These are phyloP conservation scores for Lontra canadensis DNA, from an alignment of 2,113 vertebrate species.

Conservation along the genomic window DNA sequence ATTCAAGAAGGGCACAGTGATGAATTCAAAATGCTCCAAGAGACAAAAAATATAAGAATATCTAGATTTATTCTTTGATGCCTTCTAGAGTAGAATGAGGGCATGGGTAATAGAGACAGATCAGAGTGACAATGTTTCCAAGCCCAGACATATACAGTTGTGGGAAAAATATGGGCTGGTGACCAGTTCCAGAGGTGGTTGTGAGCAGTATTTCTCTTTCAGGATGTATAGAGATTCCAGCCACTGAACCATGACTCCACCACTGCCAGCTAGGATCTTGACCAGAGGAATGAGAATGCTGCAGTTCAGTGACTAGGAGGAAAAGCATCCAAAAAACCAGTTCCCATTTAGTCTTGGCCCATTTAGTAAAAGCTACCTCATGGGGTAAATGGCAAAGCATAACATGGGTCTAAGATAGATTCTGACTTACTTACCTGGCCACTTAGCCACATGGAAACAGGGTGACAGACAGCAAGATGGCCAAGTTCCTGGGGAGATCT, in stretches of 20 bases:
- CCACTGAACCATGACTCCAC: background rate
- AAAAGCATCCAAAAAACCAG: background rate
- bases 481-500: background rate
- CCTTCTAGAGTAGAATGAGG: background rate
- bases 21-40: constrained; percentile 3
- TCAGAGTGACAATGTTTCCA: background rate
- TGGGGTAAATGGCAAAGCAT: background rate
- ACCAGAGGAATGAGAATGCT: background rate
- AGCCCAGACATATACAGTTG: background rate
- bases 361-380: background rate
- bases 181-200: background rate
- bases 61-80: background rate
- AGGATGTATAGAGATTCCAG: background rate
- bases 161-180: background rate
- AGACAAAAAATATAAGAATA: background rate
- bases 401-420: background rate
- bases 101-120: background rate
- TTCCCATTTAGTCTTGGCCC: background rate
- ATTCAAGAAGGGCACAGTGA: background rate
- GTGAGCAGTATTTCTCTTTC: background rate
- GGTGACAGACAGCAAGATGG: background rate
- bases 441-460: background rate
- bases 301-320: background rate
- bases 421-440: background rate
- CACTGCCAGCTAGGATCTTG: background rate